Evolutionary conservation across 2,888 invertebrate genomes (phyloP).

Genomic region (Drosophila anceps): DNA sequence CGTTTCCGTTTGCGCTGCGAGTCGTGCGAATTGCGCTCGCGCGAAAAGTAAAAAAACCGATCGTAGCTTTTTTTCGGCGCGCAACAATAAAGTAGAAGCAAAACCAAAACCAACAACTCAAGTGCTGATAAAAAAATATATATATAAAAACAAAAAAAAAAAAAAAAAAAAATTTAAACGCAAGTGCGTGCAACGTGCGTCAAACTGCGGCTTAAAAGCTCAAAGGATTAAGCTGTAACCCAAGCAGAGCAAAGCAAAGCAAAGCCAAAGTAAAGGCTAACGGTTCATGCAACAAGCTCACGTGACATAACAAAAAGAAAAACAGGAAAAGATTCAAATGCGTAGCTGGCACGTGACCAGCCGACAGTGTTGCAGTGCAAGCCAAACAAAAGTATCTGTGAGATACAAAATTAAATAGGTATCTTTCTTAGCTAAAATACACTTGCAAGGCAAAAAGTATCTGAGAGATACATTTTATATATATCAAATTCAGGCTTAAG

Average conservation of each 20-base stretch:
- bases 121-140: conserved; percentile 31
- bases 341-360: conserved; percentile 72
- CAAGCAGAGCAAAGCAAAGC: conserved; percentile 1
- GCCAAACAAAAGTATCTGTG: conserved; percentile 2
- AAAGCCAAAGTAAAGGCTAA: conserved; percentile 9
- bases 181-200: conserved; percentile 43
- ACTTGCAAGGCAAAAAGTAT: neutral
- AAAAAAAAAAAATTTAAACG: conserved; percentile 1
- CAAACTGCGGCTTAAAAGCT: conserved; percentile 42
- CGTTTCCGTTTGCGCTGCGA: conserved; percentile 72
- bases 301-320: conserved; percentile 12
- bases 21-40: conserved; percentile 74
- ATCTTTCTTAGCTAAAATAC: neutral
- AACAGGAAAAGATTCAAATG: conserved; percentile 14
- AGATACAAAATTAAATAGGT: neutral
- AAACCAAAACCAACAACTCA: conserved; percentile 15
- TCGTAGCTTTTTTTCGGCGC: conserved; percentile 32
- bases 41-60: conserved; percentile 21
- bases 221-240: conserved; percentile 48
- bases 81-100: conserved; percentile 4
- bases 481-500: neutral
- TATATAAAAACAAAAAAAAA: neutral
- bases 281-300: conserved; percentile 32
- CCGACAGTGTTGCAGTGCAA: conserved; percentile 55
- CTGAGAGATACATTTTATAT: neutral